These are phyloP conservation scores for Fistularia commersonii DNA, from an alignment of 2,797 vertebrate genomes.

Conservation along the genomic window DNA sequence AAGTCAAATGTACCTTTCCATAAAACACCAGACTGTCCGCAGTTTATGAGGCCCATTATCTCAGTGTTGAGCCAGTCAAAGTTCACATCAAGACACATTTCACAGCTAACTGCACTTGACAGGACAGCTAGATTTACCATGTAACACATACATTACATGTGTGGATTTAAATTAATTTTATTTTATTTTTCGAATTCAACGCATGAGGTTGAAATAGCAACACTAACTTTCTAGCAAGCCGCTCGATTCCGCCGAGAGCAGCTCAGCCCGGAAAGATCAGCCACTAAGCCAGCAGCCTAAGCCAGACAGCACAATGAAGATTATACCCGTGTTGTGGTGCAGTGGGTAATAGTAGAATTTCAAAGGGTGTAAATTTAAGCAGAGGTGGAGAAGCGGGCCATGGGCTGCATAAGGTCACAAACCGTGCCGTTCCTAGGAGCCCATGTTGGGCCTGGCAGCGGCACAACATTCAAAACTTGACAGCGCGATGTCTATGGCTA, in stretches of 20 bases:
- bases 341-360: not conserved
- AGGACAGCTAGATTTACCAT: conserved; percentile 1
- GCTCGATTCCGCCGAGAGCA: conserved; percentile 6
- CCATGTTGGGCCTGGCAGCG: conserved; percentile 52
- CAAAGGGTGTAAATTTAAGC: not conserved
- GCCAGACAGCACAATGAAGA: conserved; percentile 9
- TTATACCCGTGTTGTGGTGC: conserved; percentile 1
- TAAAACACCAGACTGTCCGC: conserved; percentile 1
- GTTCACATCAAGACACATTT: conserved; percentile 4
- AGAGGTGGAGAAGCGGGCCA: not conserved
- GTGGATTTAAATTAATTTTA: not conserved
- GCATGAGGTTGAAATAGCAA: conserved; percentile 14
- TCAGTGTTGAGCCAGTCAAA: conserved; percentile 22
- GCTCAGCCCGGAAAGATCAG: conserved; percentile 13
- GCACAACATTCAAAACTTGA: conserved; percentile 51
- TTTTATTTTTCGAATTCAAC: not conserved
- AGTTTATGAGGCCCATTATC: conserved; percentile 4
- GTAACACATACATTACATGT: not conserved
- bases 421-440: conserved; percentile 14
- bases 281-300: conserved; percentile 4
- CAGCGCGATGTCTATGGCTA: conserved; percentile 51
- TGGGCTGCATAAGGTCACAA: conserved; percentile 15
- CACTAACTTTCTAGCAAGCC: conserved; percentile 9
- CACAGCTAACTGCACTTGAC: conserved; percentile 7
- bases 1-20: too few relatives aligned